Evolutionary conservation across 2,113 vertebrate species (phyloP).

Genomic region (Pollimyrus isidori): DNA sequence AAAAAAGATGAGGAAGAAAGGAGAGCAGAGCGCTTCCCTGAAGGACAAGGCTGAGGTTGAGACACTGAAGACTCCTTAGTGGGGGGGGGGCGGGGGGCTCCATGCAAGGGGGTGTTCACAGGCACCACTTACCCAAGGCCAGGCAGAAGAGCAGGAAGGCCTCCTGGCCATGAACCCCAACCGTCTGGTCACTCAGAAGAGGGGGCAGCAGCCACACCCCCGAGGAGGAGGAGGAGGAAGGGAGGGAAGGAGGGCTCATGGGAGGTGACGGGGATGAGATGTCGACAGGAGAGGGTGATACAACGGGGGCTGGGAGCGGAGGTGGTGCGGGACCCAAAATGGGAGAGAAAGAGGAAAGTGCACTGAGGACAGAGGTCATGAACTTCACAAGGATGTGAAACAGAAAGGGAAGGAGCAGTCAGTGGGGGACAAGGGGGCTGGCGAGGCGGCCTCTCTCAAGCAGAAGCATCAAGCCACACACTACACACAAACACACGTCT

Average conservation of each 20-base stretch:
- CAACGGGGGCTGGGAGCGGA: constrained; percentile 38
- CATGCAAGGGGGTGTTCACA: constrained; percentile 41
- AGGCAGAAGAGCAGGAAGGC: constrained; percentile 89
- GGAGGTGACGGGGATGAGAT: constrained; percentile 71
- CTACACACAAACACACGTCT: background rate
- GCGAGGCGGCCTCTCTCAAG: background rate
- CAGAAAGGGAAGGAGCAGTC: background rate
- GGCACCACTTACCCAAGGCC: constrained; percentile 81
- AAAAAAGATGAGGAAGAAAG: background rate
- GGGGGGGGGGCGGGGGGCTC: constrained; percentile 13
- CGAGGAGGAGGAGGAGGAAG: constrained; percentile 63
- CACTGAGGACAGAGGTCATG: constrained; percentile 58
- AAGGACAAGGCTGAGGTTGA: constrained; percentile 20
- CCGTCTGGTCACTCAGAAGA: constrained; percentile 84
- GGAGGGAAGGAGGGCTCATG: constrained; percentile 62
- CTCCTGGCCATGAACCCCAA: constrained; percentile 71
- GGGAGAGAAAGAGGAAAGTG: constrained; percentile 49
- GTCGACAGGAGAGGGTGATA: constrained; percentile 50
- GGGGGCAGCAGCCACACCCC: constrained; percentile 79
- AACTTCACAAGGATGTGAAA: constrained; percentile 41
- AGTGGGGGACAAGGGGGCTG: background rate
- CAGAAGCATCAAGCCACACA: background rate
- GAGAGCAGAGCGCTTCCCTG: constrained; percentile 1
- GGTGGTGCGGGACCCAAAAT: constrained; percentile 30
- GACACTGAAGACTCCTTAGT: constrained; percentile 17